These are phyloP conservation scores for Chaetodon trifascialis DNA, from an alignment of 2,113 vertebrate species.

Conservation along the genomic window DNA sequence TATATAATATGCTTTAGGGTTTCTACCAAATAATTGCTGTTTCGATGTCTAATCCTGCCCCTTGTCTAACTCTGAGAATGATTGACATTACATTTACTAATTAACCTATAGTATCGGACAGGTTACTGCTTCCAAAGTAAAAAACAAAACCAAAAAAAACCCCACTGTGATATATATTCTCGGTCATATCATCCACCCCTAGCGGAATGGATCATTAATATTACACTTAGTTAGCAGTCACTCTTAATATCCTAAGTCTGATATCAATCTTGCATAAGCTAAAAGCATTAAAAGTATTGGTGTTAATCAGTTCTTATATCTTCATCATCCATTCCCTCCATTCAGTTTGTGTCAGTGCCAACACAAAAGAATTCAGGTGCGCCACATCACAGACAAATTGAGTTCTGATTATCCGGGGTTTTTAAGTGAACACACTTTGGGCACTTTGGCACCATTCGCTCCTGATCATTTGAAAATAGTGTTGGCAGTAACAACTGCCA, in stretches of 20 bases:
- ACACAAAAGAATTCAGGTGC: not conserved
- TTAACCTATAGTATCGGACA: no score
- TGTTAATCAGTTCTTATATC: not conserved
- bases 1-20: no score
- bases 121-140: no score
- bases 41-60: no score
- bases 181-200: no score
- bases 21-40: no score
- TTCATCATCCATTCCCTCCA: no score
- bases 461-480: not conserved
- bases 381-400: not conserved
- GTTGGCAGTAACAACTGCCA: not conserved
- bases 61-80: no score
- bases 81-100: no score
- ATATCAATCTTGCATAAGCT: not conserved
- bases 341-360: not conserved
- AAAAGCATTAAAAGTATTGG: not conserved
- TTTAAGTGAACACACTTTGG: accelerated
- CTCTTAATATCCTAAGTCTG: not conserved
- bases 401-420: not conserved
- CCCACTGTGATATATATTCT: no score
- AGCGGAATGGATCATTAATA: not conserved
- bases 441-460: not conserved
- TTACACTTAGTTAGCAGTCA: not conserved
- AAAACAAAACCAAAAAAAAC: no score